These are phyloP conservation scores for Andricus quercusramuli DNA, from an alignment of 2,888 invertebrate genomes.

Conservation along the genomic window DNA sequence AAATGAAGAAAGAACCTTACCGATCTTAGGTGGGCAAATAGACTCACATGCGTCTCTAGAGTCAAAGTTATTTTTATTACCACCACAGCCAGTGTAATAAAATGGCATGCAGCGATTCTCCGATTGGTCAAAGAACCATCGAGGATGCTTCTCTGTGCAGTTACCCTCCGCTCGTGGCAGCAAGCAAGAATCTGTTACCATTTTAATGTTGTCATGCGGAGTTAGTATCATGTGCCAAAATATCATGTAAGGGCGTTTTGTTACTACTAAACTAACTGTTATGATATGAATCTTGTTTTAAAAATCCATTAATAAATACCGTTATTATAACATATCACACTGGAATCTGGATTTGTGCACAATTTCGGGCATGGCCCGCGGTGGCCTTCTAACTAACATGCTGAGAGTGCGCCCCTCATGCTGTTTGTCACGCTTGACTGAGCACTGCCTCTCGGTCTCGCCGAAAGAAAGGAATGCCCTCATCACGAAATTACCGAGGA, in stretches of 20 bases:
- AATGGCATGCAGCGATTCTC: constrained; percentile 95
- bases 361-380: no score
- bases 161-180: constrained; percentile 87
- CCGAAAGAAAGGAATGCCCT: no score
- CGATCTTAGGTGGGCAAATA: constrained; percentile 88
- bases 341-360: no score
- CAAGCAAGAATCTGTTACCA: constrained; percentile 86
- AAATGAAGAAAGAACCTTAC: constrained; percentile 81
- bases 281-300: neutral
- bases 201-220: constrained; percentile 71
- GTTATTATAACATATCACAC: neutral
- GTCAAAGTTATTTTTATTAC: constrained; percentile 92
- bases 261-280: neutral
- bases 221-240: constrained; percentile 57
- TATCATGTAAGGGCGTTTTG: neutral
- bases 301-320: neutral
- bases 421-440: no score
- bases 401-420: no score
- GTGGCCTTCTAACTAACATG: no score
- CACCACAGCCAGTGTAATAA: constrained; percentile 95
- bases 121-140: constrained; percentile 91
- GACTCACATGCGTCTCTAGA: constrained; percentile 86
- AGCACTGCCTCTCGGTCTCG: no score
- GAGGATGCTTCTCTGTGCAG: constrained; percentile 87
- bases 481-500: no score